Base-by-base conservation (phyloP, 1,140 invertebrate genomes). In the Zophobas morio region DNA sequence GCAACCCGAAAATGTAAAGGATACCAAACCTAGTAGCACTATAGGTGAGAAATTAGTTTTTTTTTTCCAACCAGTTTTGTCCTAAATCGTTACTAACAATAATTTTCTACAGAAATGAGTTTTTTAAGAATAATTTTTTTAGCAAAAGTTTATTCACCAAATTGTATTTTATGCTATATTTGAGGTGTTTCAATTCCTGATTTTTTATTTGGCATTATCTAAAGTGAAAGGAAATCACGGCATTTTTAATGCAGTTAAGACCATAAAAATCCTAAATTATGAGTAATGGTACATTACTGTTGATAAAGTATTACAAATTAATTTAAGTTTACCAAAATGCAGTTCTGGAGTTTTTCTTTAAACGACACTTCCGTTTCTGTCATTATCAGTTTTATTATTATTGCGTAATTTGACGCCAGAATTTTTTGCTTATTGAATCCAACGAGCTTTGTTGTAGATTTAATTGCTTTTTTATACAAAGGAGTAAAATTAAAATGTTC, bases 11-110 rank as follows among this genome's bases (percentile, higher is more conserved):
- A 74, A 60, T 73, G 80, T 77, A n/a, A 76, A 77, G 71, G 78
- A 76, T 74, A 72, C 37, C 34, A 85, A 84, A 78, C 80, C 89
- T 78, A 91, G 88, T 79, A 93, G 90, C 82, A 93, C 92, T 54
- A 93, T 93, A 86, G 92, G 92, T 93, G 87, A 75, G 42, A 42
- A 53, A 77, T 39, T 72, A 63, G 32, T 2, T 75, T 60, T 36
- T 20, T 20, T 20, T 20, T 20, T 20, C 20, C 20, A 20, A 20
- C 20, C 20, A 20, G 20, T 20, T 20, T 20, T 20, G 0, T 20
- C 20, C 20, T 20, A 20, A 20, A 20, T 20, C 20, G 20, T 20
- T 20, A 20, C 0, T 20, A 20, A 20, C 20, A 20, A 20, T 20
- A 20, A 20, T 20, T 20, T 20, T 20, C 20, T 20, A 20, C 20